Evolutionary conservation across 2,888 invertebrate genomes (phyloP).

Genomic region (Drosophila mercatorum): DNA sequence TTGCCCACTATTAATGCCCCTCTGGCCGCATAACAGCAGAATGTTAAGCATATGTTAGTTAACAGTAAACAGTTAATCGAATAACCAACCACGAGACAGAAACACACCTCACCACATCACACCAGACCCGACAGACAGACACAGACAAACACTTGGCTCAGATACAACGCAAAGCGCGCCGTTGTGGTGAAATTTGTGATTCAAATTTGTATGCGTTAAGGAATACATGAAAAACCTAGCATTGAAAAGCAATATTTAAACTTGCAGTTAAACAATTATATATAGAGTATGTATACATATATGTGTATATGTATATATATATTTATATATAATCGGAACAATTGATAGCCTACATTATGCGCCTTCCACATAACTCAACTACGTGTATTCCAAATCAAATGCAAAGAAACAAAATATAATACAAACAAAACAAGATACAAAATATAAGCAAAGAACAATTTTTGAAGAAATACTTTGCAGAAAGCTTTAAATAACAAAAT

Average conservation of each 20-base stretch:
- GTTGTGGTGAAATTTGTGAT: conserved; percentile 52
- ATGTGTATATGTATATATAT: conserved; percentile 3
- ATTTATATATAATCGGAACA: conserved; percentile 16
- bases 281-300: conserved; percentile 16
- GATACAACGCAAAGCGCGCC: conserved; percentile 49
- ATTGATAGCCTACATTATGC: conserved; percentile 40
- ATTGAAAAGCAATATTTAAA: conserved; percentile 56
- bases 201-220: conserved; percentile 29
- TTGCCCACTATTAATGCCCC: background rate
- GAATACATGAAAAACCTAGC: conserved; percentile 2
- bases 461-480: conserved; percentile 38
- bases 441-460: conserved; percentile 20
- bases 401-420: conserved; percentile 29
- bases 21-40: conserved; percentile 15
- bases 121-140: conserved; percentile 3
- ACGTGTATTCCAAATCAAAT: conserved; percentile 68
- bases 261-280: conserved; percentile 28
- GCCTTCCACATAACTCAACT: conserved; percentile 61
- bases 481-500: conserved; percentile 46
- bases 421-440: background rate
- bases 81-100: conserved; percentile 10
- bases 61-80: conserved; percentile 4
- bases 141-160: conserved; percentile 38
- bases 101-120: conserved; percentile 12
- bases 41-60: conserved; percentile 26